These are phyloP conservation scores for Strix aluco DNA, from an alignment of 2,113 vertebrate genomes.

Conservation along the genomic window DNA sequence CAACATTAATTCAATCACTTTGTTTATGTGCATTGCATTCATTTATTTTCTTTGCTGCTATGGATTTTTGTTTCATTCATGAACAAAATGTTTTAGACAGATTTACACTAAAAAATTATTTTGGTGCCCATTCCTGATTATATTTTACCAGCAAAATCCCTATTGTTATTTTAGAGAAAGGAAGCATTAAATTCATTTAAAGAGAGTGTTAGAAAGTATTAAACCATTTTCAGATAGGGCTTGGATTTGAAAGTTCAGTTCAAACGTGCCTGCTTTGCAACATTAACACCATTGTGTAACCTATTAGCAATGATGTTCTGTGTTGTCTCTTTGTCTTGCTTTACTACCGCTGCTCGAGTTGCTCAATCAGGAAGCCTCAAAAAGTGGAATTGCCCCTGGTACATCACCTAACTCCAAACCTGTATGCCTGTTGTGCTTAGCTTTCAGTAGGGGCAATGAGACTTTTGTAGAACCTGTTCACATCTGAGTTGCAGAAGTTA, in stretches of 20 bases:
- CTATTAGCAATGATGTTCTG: background rate
- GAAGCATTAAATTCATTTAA: background rate
- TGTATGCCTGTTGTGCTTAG: background rate
- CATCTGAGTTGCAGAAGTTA: constrained; percentile 1
- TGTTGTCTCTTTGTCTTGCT: background rate
- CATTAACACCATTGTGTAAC: background rate
- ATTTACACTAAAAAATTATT: background rate
- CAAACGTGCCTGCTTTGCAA: background rate
- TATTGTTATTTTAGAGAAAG: background rate
- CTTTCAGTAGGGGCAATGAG: background rate
- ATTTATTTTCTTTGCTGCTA: background rate
- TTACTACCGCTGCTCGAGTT: background rate
- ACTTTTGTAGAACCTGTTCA: background rate
- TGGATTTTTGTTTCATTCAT: background rate
- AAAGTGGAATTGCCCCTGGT: background rate
- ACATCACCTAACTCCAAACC: background rate
- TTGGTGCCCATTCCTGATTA: background rate
- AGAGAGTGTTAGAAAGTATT: background rate
- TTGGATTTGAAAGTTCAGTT: background rate
- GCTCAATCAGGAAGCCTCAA: background rate
- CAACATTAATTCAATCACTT: background rate
- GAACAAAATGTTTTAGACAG: background rate
- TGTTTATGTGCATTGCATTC: background rate
- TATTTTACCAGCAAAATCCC: background rate
- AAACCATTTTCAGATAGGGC: background rate